These are phyloP conservation scores for Brachystomella parvula DNA, from an alignment of 1,140 invertebrate species.

Conservation along the genomic window DNA sequence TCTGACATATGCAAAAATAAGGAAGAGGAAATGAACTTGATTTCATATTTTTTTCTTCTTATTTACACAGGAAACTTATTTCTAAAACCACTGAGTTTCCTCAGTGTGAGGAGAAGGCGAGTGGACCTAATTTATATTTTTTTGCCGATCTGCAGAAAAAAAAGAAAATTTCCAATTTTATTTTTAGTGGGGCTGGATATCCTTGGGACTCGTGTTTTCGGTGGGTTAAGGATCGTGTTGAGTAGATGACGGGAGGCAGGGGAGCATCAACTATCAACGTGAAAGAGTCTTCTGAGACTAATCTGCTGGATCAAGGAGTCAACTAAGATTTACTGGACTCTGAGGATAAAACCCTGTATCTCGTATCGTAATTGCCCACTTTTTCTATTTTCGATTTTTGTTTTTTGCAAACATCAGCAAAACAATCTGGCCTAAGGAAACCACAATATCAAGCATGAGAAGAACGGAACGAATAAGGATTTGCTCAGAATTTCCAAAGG, in stretches of 20 bases:
- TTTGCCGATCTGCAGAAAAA: too few relatives aligned
- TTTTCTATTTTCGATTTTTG: neutral
- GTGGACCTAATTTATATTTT: too few relatives aligned
- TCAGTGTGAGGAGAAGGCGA: too few relatives aligned
- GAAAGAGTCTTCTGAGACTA: neutral
- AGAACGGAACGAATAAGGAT: neutral
- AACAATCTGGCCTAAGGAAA: neutral
- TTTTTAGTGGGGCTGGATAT: too few relatives aligned
- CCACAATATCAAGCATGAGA: neutral
- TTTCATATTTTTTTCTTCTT: neutral
- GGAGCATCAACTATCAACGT: neutral
- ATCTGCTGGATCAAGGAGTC: neutral
- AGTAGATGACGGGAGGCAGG: neutral
- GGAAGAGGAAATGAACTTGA: neutral
- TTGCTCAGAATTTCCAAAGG: neutral
- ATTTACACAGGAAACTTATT: neutral
- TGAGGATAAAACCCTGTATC: neutral
- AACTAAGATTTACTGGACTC: neutral
- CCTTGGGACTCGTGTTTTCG: neutral
- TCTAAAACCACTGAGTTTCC: too few relatives aligned
- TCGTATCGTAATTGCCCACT: neutral
- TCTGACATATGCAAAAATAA: neutral
- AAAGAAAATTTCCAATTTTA: too few relatives aligned
- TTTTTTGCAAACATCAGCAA: conserved; percentile 10
- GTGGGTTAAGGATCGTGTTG: neutral